Base-by-base conservation (phyloP, 2,888 invertebrate species). In the Tinea pellionella region DNA sequence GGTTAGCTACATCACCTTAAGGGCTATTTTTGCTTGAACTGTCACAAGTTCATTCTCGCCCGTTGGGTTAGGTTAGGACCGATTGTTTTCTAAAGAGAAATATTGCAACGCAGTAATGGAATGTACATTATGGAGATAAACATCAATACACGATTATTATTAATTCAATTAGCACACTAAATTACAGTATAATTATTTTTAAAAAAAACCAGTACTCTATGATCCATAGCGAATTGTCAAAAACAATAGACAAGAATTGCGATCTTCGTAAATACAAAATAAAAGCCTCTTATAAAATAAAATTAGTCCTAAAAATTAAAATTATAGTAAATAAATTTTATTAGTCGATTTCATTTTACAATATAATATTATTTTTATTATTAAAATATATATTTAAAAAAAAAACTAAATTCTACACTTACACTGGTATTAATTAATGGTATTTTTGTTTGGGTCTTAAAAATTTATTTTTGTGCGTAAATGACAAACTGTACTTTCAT, bases 131-230 rank as follows among this genome's bases (percentile, higher is more conserved):
- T 72, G 72, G 74, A 77, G 75, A 74, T 78, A 76, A 61, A 81
- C 82, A 83, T 86, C n/a, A n/a, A n/a, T n/a, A n/a, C n/a, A n/a
- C n/a, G n/a, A 83, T 79, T 84, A 84, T 76, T 76, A 81, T 75
- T 61, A 61, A 19, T 59, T 82, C 81, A 75, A 86, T 86, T 87
- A 87, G 86, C 84, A 87, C 87, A 79, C 86, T 87, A 86, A 70
- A 78, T 81, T 85, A 84, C 79, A 30, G 47, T n/a, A 47, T 47
- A 47, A 47, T 47, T 24, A 24, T 24, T 24, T 7, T 30, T 81
- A 77, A 71, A 80, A 77, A 79, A 80, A 75, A 57, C 18, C 12
- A 74, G 67, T 78, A 72, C 73, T 68, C 62, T 63, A 69, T 66
- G 78, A 71, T 69, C 69, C 79, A 77, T 63, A 62, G 29, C 29